A percentile compares a stretch with the other conserved stretches of the same genome.
These are phyloP conservation scores for Aphidius gifuensis DNA, from an alignment of 1,140 invertebrate genomes.

Conservation along the genomic window DNA sequence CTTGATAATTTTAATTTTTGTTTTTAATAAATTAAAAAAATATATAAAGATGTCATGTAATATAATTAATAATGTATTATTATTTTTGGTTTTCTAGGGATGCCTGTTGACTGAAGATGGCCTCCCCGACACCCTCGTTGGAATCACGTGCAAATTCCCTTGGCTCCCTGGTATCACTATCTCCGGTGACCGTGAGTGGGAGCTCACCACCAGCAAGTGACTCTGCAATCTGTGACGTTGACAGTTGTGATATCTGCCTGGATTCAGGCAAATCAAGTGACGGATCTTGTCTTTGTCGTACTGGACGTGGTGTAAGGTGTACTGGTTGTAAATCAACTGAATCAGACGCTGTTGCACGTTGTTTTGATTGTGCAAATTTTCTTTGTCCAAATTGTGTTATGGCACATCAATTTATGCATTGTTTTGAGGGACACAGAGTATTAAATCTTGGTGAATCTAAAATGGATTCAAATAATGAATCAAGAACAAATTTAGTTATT, in stretches of 20 bases:
- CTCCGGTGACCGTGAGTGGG: slow-evolving; percentile 75
- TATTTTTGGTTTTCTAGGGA: slow-evolving; percentile 55
- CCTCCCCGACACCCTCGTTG: slow-evolving; percentile 83
- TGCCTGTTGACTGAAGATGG: slow-evolving; percentile 72
- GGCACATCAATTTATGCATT: slow-evolving; percentile 98
- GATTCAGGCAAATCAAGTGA: slow-evolving; percentile 77
- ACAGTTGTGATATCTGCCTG: slow-evolving; percentile 77
- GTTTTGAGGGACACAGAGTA: slow-evolving; percentile 93
- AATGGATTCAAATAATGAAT: slow-evolving; percentile 46
- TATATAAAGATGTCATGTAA: not conserved
- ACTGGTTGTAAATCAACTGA: slow-evolving; percentile 86
- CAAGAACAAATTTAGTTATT: slow-evolving; percentile 36
- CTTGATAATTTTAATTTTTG: too few relatives aligned
- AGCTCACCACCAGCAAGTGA: slow-evolving; percentile 78
- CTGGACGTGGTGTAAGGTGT: slow-evolving; percentile 64
- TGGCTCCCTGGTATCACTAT: slow-evolving; percentile 71
- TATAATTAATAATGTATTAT: slow-evolving; percentile 11
- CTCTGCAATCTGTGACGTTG: slow-evolving; percentile 73
- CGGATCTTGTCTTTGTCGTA: slow-evolving; percentile 76
- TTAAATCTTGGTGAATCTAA: slow-evolving; percentile 70
- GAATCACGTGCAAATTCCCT: slow-evolving; percentile 89
- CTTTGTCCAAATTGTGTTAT: slow-evolving; percentile 95
- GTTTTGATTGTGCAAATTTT: slow-evolving; percentile 92
- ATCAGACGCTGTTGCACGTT: slow-evolving; percentile 82
- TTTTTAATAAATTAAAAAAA: too few relatives aligned